phyloP scores from a whole-genome alignment of 2,113 vertebrate genomes.

The Rhinopomastus cyanomelas region DNA sequence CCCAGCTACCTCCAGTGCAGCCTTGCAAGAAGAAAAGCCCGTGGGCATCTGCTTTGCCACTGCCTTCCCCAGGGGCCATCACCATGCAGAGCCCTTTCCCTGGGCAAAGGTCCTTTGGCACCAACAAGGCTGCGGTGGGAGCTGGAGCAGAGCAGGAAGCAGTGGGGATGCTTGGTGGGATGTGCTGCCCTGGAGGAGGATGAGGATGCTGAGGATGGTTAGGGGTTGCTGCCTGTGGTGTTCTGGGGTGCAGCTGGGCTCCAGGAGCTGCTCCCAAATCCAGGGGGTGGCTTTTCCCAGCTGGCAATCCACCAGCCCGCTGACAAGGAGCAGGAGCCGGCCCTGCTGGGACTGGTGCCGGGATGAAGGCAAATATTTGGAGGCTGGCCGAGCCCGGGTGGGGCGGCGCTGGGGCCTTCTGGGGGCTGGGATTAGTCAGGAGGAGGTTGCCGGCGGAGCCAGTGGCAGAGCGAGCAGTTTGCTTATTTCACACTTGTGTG shows the following conservation, averaged over 20 bases:
- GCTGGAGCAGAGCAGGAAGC: not conserved
- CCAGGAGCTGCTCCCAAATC: fast-evolving
- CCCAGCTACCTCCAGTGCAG: not conserved
- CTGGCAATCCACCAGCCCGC: not conserved
- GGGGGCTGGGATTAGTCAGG: constrained; percentile 78
- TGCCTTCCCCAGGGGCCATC: not conserved
- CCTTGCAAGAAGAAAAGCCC: not conserved
- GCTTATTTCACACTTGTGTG: constrained; percentile 85
- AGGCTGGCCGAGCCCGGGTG: not conserved
- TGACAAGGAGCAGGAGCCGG: not conserved
- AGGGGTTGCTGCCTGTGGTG: fast-evolving
- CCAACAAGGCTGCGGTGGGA: not conserved
- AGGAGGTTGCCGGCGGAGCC: constrained; percentile 78
- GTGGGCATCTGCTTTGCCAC: not conserved
- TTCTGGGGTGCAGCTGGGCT: not conserved
- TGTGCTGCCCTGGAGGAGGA: not conserved
- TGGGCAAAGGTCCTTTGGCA: not conserved
- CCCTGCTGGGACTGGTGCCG: not conserved
- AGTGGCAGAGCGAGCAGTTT: constrained; percentile 81
- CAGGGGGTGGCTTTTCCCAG: fast-evolving
- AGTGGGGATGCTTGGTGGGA: not conserved
- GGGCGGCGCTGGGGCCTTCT: constrained; percentile 33
- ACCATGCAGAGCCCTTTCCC: not conserved
- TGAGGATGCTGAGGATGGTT: not conserved
- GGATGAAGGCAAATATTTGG: constrained; percentile 68